Base-by-base conservation (phyloP, 2,113 vertebrate genomes). In the Menura novaehollandiae region DNA sequence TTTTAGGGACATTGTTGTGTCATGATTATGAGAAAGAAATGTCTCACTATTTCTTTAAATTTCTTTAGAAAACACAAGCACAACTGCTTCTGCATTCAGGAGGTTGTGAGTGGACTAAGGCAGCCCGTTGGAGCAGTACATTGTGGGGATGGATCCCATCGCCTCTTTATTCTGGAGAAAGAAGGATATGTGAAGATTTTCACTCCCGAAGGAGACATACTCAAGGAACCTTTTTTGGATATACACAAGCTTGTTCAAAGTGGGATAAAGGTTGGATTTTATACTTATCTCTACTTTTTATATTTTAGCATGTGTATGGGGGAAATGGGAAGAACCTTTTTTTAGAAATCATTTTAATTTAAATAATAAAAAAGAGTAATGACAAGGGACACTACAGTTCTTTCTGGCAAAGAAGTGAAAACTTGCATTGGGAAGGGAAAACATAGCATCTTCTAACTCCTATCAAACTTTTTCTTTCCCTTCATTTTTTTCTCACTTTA, bases 231-330 rank as follows among this genome's bases (percentile, higher is more conserved):
- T 93, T 99, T 99, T 98, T 97, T 99, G 96, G 99, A 99, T 97
- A 99, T 99, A 98, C 99, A 99, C 98, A 99, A 99, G 98, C 98
- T 99, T 97, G 99, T 99, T 97, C 99, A 99, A 97, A 99, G 98
- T 75, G 99, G 99, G 97, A 98, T 99, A 96, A 99, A 99, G 99
- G 99, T 99, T 98, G 97, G 98, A 96, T 81, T 95, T 97, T 92
- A 78, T 82, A 92, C 95, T 98, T 98, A 69, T 74, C 75, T 92
- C 94, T 97, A 79, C 27, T 64, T 64, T 60, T 95, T 91, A 68
- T 72, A 90, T 88, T 88, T 80, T 91, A 89, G 80, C 75, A 77
- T 89, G 41, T 60, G 39, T 71, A 23, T 23, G 60, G 64, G 64
- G 58, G 4, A n/a, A 80, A 62, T 39, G 47, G n/a, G 28, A 74